A percentile compares a stretch with the other conserved stretches of the same genome.
These are phyloP conservation scores for Sinhomidia bicolor DNA, from an alignment of 2,888 invertebrate genomes.

Conservation along the genomic window DNA sequence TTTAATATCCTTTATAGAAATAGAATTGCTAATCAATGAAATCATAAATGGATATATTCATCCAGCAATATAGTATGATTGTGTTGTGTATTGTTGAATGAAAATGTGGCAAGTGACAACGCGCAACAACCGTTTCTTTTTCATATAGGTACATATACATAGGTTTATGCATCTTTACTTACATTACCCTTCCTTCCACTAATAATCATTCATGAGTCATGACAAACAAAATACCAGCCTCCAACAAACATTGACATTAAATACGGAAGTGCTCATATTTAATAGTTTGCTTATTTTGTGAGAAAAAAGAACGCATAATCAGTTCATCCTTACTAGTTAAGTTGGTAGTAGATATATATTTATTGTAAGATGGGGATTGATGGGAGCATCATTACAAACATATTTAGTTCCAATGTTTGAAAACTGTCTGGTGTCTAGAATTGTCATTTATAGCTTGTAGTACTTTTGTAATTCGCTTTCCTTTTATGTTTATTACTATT, in stretches of 20 bases:
- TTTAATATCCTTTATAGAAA: too few relatives aligned
- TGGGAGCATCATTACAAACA: too few relatives aligned
- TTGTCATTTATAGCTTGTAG: too few relatives aligned
- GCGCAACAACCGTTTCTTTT: background rate
- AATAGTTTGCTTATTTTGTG: background rate
- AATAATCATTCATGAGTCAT: too few relatives aligned
- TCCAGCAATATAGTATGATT: background rate
- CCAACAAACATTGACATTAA: slow-evolving; percentile 36
- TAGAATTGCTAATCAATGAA: background rate
- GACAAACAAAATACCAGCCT: background rate
- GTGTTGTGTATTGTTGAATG: background rate
- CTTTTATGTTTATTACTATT: too few relatives aligned
- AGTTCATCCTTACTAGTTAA: background rate
- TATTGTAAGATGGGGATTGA: background rate
- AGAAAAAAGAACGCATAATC: background rate
- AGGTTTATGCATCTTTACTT: too few relatives aligned
- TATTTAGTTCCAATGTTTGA: too few relatives aligned
- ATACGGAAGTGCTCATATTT: slow-evolving; percentile 46
- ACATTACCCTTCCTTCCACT: too few relatives aligned
- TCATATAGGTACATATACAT: background rate
- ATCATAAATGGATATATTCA: background rate
- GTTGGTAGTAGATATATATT: background rate
- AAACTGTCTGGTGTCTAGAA: too few relatives aligned
- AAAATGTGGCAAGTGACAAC: background rate
- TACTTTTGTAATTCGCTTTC: too few relatives aligned